phyloP scores from a whole-genome alignment of 1,140 invertebrate species.

The Pseudomyrmex dendroicus region DNA sequence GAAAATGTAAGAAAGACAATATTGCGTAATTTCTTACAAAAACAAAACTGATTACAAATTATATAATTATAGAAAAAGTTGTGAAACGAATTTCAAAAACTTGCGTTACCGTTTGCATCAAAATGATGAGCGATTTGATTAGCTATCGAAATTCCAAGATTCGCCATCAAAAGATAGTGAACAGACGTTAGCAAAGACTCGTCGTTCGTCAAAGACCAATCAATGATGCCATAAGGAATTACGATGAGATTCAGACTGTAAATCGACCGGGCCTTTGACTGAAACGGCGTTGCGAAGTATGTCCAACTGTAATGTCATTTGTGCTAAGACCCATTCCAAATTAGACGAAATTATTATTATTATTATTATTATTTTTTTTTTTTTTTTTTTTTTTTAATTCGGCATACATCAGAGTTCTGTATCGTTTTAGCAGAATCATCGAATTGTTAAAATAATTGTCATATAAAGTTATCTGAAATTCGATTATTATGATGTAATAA shows the following conservation, averaged over 20 bases:
- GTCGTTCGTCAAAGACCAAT: conserved; percentile 60
- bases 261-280: conserved; percentile 63
- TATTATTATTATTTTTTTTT: too few relatives aligned
- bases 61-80: too few relatives aligned
- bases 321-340: too few relatives aligned
- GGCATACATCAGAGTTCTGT: conserved; percentile 67
- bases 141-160: conserved; percentile 73
- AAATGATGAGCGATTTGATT: conserved; percentile 76
- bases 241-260: conserved; percentile 70
- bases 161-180: conserved; percentile 70
- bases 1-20: not conserved
- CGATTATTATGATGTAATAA: not conserved
- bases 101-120: conserved; percentile 72
- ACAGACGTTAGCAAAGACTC: conserved; percentile 27
- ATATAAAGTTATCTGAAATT: conserved; percentile 62
- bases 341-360: not conserved
- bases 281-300: conserved; percentile 71
- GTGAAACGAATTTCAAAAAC: too few relatives aligned
- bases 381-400: conserved; percentile 14
- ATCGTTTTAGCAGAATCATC: conserved; percentile 65
- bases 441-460: conserved; percentile 74
- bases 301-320: conserved; percentile 69
- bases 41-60: too few relatives aligned
- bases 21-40: too few relatives aligned
- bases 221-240: conserved; percentile 75